phyloP scores from a whole-genome alignment of 2,113 vertebrate genomes.

The Grantiella picta region DNA sequence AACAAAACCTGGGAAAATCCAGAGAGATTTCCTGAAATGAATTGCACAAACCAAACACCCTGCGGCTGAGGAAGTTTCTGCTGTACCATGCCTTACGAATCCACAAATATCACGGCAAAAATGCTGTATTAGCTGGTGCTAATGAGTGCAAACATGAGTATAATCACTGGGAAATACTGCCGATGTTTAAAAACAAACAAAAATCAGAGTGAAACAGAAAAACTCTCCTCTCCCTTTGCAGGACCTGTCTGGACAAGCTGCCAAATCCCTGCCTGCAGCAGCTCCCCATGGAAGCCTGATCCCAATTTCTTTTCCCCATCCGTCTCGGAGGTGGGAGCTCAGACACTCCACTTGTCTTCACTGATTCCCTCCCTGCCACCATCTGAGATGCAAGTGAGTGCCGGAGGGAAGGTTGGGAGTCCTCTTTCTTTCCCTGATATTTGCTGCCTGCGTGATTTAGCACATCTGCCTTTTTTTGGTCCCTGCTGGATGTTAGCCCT shows the following conservation, averaged over 20 bases:
- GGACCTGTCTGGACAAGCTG: background rate
- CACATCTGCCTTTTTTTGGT: background rate
- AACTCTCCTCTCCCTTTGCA: accelerated
- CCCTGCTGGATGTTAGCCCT: background rate
- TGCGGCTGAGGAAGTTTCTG: background rate
- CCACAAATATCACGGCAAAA: background rate
- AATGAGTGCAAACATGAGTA: constrained; percentile 1
- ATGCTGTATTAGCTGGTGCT: background rate
- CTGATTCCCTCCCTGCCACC: background rate
- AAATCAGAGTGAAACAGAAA: background rate
- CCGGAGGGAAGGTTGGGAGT: accelerated
- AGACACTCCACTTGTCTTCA: background rate
- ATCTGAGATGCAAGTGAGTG: background rate
- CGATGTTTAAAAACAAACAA: constrained; percentile 41
- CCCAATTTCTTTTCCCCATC: background rate
- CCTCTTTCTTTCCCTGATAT: background rate
- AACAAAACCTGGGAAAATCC: constrained; percentile 28
- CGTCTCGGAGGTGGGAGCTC: accelerated
- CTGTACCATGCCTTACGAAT: background rate
- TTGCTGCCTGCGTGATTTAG: background rate
- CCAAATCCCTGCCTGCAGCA: background rate
- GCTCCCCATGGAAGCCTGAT: background rate
- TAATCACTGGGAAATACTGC: background rate
- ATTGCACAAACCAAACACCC: background rate
- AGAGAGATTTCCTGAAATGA: background rate